Evolutionary conservation across 2,797 vertebrate species (phyloP), one percentile per base, ranked within the genome.

Genomic region (Tympanoctomys barrerae): DNA sequence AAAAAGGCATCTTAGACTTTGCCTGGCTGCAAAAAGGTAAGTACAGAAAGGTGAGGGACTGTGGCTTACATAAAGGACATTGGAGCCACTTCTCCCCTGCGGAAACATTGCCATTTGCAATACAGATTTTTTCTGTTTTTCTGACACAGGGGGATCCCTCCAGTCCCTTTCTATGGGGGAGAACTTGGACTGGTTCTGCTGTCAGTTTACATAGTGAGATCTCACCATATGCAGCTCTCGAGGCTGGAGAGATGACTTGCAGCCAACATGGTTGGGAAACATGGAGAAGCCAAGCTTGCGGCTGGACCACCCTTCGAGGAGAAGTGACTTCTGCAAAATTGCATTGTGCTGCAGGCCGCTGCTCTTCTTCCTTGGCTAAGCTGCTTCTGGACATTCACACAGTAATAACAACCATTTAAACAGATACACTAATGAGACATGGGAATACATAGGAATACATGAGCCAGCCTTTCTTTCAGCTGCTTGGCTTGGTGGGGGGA

Each of bases 191-290:
- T 86, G 42, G 91, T 81, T 97, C 91, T 95, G 91, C 94, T 96
- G 91, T 97, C 97, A 98, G 97, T 97, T 98, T 98, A 97, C 80
- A 97, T 89, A 97, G 97, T 97, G 97, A 97, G 97, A 97, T 97
- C 94, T 98, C 96, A 97, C 96, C 96, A 96, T 97, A 97, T 98
- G 96, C 94, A 97, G 96, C 93, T 96, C 94, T 96, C 87, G 68
- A 95, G 93, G 94, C 97, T 97, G 91, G 82, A 94, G 93, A 93
- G 91, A 96, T 96, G 94, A 96, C 79, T 88, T 12, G 78, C 96
- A 96, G 96, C 97, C 97, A 98, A 94, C 94, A 95, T 96, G 96
- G 88, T 95, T 95, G 94, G 89, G 97, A 96, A 96, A 96, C 70
- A 90, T 83, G 82, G 91, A 96, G 97, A 96, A 96, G 92, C 91